Conservation (phyloP, 1,140 invertebrate genomes). For the Acyrthosiphon pisum region DNA sequence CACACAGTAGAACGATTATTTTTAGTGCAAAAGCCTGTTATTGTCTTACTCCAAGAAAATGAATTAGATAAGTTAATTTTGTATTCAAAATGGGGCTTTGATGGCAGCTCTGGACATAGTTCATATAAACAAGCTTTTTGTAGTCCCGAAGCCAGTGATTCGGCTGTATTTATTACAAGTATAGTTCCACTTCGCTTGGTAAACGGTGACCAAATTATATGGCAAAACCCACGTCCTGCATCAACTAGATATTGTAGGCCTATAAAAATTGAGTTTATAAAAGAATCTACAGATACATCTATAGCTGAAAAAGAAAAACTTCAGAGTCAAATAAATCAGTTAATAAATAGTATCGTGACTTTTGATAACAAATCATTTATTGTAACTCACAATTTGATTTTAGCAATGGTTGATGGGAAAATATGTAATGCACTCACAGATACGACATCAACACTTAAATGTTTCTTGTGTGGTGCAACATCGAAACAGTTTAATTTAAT, state of each 20-base stretch:
- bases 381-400: slow-evolving; percentile 13
- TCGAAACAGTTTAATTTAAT: slow-evolving; percentile 11
- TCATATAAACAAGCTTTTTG: slow-evolving; percentile 32
- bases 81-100: slow-evolving; percentile 28
- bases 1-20: slow-evolving; percentile 42
- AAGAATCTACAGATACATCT: slow-evolving; percentile 28
- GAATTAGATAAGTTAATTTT: not conserved
- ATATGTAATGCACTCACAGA: slow-evolving; percentile 35
- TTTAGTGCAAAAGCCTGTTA: slow-evolving; percentile 20
- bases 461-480: slow-evolving; percentile 25
- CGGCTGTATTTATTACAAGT: slow-evolving; percentile 24
- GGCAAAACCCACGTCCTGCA: slow-evolving; percentile 22
- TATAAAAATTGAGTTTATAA: slow-evolving; percentile 35
- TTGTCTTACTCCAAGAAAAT: slow-evolving; percentile 4
- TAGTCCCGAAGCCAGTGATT: not conserved
- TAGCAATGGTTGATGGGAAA: slow-evolving; percentile 42
- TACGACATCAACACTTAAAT: not conserved
- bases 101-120: slow-evolving; percentile 32
- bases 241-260: slow-evolving; percentile 6
- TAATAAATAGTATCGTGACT: not conserved
- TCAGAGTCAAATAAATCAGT: slow-evolving; percentile 5
- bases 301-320: slow-evolving; percentile 27
- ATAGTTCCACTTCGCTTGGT: slow-evolving; percentile 36
- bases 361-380: slow-evolving; percentile 19
- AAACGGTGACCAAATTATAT: slow-evolving; percentile 21